Percentiles rank a stretch among this genome's conserved stretches.
These are phyloP conservation scores for Phymastichus coffea DNA, from an alignment of 1,140 invertebrate genomes.

Conservation along the genomic window DNA sequence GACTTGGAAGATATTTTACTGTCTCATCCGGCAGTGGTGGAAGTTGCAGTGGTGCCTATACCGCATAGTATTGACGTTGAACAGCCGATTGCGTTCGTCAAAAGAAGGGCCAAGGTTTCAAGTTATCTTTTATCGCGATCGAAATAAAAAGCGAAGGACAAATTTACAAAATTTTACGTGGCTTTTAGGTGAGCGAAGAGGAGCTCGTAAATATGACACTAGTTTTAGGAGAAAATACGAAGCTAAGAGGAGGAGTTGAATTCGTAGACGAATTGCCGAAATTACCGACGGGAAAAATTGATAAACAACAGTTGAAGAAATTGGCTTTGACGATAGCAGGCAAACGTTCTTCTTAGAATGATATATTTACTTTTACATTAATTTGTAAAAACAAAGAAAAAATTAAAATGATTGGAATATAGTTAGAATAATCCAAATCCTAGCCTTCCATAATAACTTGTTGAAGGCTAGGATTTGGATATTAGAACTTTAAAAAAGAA, in stretches of 20 bases:
- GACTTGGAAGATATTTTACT: slow-evolving; percentile 65
- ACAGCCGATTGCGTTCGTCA: slow-evolving; percentile 63
- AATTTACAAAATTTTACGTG: neutral
- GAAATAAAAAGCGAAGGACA: too few relatives aligned
- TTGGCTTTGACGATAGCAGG: slow-evolving; percentile 36
- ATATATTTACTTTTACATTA: too few relatives aligned
- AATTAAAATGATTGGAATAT: too few relatives aligned
- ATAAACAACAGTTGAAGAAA: slow-evolving; percentile 31
- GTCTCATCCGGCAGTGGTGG: slow-evolving; percentile 62
- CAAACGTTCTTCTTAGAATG: too few relatives aligned
- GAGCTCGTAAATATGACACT: neutral
- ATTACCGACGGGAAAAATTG: slow-evolving; percentile 51
- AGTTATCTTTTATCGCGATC: neutral
- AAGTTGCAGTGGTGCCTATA: slow-evolving; percentile 67
- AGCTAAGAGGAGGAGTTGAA: slow-evolving; percentile 31
- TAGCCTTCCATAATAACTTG: too few relatives aligned
- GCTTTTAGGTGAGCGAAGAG: neutral
- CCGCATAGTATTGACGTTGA: slow-evolving; percentile 61
- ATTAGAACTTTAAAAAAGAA: too few relatives aligned
- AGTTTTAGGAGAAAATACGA: neutral
- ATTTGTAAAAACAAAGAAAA: too few relatives aligned
- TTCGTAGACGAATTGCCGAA: slow-evolving; percentile 48
- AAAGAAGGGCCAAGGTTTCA: neutral
- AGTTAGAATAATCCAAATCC: too few relatives aligned
- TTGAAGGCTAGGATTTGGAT: too few relatives aligned